Evolutionary conservation across 2,888 invertebrate genomes (phyloP).

Genomic region (Nesidiocoris tenuis): DNA sequence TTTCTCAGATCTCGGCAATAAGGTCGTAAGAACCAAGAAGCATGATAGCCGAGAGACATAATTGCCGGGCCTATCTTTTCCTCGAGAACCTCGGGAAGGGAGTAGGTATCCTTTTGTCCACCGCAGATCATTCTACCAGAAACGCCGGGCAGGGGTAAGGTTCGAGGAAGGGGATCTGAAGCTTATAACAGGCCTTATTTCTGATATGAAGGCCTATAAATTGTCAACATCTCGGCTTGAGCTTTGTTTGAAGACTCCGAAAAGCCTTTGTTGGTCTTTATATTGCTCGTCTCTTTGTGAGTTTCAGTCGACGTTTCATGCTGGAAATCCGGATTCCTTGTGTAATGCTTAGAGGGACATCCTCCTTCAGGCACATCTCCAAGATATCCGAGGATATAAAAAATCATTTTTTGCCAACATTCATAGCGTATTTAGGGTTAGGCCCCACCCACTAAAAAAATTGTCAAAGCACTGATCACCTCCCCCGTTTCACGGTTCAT

Average conservation of each 20-base stretch:
- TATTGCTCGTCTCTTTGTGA: constrained; percentile 25
- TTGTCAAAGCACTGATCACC: too few species aligned
- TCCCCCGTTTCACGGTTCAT: constrained; percentile 5
- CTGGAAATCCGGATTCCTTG: neutral
- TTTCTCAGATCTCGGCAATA: constrained; percentile 25
- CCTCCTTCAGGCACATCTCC: too few species aligned
- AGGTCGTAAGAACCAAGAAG: neutral
- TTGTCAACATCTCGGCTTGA: constrained; percentile 22
- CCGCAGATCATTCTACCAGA: neutral
- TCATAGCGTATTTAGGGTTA: too few species aligned
- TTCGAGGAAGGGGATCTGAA: neutral
- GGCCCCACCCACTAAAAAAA: too few species aligned
- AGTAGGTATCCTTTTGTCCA: neutral
- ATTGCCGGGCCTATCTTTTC: constrained; percentile 38
- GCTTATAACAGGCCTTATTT: constrained; percentile 27
- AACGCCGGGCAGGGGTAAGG: neutral
- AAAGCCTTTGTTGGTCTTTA: constrained; percentile 10
- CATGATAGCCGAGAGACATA: constrained; percentile 12
- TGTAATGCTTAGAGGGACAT: too few species aligned
- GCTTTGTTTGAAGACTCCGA: constrained; percentile 18
- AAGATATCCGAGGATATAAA: too few species aligned
- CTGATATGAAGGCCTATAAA: constrained; percentile 38
- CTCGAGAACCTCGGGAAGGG: constrained; percentile 18
- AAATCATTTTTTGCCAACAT: too few species aligned
- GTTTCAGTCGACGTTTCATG: neutral